Base-by-base conservation (phyloP, 1,140 invertebrate species). In the Aphaenogaster rudis region DNA sequence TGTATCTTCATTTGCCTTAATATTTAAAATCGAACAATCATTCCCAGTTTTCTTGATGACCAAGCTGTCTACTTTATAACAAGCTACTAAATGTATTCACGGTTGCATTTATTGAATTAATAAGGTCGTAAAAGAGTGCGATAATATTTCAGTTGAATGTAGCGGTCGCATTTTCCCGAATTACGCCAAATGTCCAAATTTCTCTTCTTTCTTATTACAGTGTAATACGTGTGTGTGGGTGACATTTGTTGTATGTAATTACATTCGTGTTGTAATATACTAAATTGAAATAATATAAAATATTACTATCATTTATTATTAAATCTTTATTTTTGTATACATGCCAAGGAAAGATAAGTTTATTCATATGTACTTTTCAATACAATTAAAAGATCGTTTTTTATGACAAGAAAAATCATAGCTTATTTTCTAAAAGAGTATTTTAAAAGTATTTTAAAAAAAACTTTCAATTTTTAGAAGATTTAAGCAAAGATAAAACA, bases 271-370 rank as follows among this genome's bases (percentile, higher is more conserved):
- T 15, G 33, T 36, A 42, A 42, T 21, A 21, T 45, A 42, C 0
- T 21, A 39, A 67, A 45, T 67, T 66, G 17, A 66, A 67, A 21
- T 42, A 39, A 64, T 59, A 71, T n/a, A 9, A 81, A 71, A 81
- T 64, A 67, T 80, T 39, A 57, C 21, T 21, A 21, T 21, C 3
- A 8, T 45, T 57, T 13, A 21, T 61, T 72, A 36, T 61, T n/a
- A 45, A 82, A 17, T 72, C 45, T 81, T n/a, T 1, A 36, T 36
- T 33, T 36, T 3, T 69, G 3, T 5, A 28, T 17, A 45, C 39
- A n/a, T 50, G 3, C 28, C 8, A 42, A 5, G 33, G 6, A 7
- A 6, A 11, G 3, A 2, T 45, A 67, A 3, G 5, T 67, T 67
- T 67, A 45, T 45, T 66, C 3, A 11, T 36, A 57, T 28, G 21